Percentiles rank a stretch among this genome's conserved stretches.
Evolutionary conservation across 2,888 invertebrate species (phyloP).

Genomic region (Eupithecia dodoneata): DNA sequence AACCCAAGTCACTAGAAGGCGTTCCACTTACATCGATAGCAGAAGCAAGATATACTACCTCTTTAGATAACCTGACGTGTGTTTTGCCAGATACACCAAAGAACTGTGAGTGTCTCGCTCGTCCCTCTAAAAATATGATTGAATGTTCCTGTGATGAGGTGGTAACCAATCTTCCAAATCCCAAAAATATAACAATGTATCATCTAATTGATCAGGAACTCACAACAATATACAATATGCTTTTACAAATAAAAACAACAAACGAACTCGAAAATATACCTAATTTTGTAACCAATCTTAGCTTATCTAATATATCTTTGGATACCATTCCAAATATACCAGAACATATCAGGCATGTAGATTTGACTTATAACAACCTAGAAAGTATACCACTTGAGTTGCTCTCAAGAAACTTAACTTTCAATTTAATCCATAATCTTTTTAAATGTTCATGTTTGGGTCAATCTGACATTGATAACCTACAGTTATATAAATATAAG

Average conservation of each 20-base stretch:
- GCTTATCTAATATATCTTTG: neutral
- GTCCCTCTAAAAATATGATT: neutral
- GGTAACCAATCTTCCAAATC: neutral
- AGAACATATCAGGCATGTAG: neutral
- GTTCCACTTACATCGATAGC: neutral
- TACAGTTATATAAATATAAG: neutral
- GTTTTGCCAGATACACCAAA: neutral
- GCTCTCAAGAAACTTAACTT: neutral
- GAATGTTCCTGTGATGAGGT: neutral
- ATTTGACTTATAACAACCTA: conserved; percentile 2
- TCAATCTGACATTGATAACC: neutral
- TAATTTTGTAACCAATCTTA: neutral
- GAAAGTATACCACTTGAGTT: neutral
- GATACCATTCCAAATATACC: neutral
- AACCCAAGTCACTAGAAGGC: neutral
- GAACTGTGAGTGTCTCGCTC: neutral
- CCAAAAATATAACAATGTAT: neutral
- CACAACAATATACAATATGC: neutral
- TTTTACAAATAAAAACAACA: neutral
- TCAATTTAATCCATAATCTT: neutral
- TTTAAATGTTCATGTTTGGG: neutral
- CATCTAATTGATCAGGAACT: neutral
- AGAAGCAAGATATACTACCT: neutral
- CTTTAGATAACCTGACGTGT: neutral
- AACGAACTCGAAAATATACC: neutral